Percentiles rank a stretch among this genome's conserved stretches.
Conservation (phyloP, 2,113 vertebrate genomes). For the Rhea americana region DNA sequence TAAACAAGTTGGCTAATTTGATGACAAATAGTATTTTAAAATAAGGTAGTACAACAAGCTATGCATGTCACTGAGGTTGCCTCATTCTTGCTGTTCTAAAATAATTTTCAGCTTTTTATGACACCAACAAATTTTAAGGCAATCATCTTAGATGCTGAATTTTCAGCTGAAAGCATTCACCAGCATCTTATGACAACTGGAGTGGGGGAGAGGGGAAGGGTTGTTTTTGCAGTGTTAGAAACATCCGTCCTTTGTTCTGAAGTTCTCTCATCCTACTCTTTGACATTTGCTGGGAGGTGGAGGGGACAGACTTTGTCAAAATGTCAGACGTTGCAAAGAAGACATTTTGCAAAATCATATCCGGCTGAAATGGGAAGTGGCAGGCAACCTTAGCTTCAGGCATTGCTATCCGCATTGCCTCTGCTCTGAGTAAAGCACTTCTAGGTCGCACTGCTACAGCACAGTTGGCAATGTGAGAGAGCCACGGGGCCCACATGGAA, state of each 20-base stretch:
- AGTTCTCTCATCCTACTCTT: conserved; percentile 26
- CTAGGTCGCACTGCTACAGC: not conserved
- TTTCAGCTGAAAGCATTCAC: conserved; percentile 1
- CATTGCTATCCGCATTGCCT: not conserved
- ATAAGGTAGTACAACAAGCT: conserved; percentile 11
- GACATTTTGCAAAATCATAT: not conserved
- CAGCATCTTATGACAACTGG: not conserved
- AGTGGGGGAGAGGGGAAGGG: not conserved
- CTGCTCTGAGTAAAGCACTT: not conserved
- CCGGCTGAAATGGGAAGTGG: not conserved
- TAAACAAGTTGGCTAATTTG: conserved; percentile 24
- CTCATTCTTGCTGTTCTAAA: not conserved
- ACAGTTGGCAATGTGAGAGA: not conserved
- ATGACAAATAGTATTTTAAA: conserved; percentile 43
- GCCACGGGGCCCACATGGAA: accelerated
- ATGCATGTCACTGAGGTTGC: not conserved
- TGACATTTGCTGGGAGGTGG: not conserved
- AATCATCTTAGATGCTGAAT: not conserved
- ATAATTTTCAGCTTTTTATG: not conserved
- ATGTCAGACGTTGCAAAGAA: not conserved
- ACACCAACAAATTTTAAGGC: not conserved
- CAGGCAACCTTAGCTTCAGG: not conserved
- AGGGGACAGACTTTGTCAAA: not conserved
- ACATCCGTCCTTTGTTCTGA: conserved; percentile 32
- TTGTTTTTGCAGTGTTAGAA: not conserved